Evolutionary conservation across 2,888 invertebrate species (phyloP), one percentile per base, ranked within the genome.

Genomic region (Drosophila acutilabella): DNA sequence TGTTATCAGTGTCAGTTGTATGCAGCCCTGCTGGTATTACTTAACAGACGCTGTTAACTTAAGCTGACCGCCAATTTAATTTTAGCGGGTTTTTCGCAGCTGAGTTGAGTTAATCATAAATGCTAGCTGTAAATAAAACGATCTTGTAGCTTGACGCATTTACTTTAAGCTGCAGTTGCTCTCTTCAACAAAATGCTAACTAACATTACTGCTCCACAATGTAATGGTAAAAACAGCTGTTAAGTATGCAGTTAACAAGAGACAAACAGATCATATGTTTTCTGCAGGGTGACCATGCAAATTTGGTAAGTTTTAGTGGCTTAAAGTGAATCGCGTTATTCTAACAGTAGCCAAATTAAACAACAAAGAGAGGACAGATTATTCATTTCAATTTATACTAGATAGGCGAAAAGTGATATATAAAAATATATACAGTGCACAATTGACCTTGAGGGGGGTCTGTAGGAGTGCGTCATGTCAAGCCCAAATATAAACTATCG

Each of bases 401-500:
- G 89, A 85, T 81, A 78, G 45, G 40, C 48, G 44, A 52, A 73
- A 62, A 80, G 78, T 87, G 89, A 87, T 89, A 81, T 74, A 89
- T 74, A 88, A 86, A 83, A 36, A 36, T 36, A 36, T 36, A 36
- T 36, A 36, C 13, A 83, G 75, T 73, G 40, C 44, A 74, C 67
- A 64, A 13, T 73, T 78, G 89, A 83, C 82, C 82, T 83, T 83
- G 78, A 80, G 87, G 73, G 64, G 65, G 73, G 36, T 8, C 13
- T 36, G 36, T 36, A 4, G 36, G 36, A 13, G 75, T 77, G 75
- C 84, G 84, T 84, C 71, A 92, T 92, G 92, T 81, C 91, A 56
- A 91, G 85, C 81, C 88, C 88, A 51, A 91, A 91, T 61, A 82
- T 90, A 16, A 91, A 90, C 62, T 92, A 92, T 69, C 88, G 87